Percentiles rank a stretch among this genome's conserved stretches.
Conservation (phyloP, 1,140 invertebrate genomes). For the Temnothorax longispinosus region DNA sequence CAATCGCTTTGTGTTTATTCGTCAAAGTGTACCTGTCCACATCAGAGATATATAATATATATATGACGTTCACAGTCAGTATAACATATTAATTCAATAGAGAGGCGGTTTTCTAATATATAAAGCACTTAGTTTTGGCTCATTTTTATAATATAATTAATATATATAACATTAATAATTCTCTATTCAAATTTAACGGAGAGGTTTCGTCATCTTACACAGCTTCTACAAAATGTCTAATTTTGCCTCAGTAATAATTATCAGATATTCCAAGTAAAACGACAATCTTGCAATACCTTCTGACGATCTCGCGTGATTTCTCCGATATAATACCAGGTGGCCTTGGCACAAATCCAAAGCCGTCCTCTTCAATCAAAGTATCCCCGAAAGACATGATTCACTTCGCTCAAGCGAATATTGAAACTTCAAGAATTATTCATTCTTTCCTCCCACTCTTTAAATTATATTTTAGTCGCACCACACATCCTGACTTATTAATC, state of each 20-base stretch:
- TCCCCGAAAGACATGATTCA: slow-evolving; percentile 47
- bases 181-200: background rate
- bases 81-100: slow-evolving; percentile 10
- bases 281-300: slow-evolving; percentile 65
- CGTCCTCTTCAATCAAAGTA: slow-evolving; percentile 70
- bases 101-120: background rate
- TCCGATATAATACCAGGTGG: background rate
- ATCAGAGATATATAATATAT: background rate
- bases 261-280: background rate
- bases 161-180: background rate
- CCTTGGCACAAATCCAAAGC: slow-evolving; percentile 73
- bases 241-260: background rate
- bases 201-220: background rate
- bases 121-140: background rate
- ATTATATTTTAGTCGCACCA: background rate
- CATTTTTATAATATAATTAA: background rate
- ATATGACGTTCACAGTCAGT: background rate
- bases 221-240: background rate
- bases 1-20: slow-evolving; percentile 83
- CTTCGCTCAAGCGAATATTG: background rate
- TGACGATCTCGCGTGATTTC: slow-evolving; percentile 66
- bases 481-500: background rate
- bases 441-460: background rate
- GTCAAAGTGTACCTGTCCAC: slow-evolving; percentile 82
- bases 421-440: background rate